Conservation (phyloP, 2,797 vertebrate species). For the Crax fasciolata region DNA sequence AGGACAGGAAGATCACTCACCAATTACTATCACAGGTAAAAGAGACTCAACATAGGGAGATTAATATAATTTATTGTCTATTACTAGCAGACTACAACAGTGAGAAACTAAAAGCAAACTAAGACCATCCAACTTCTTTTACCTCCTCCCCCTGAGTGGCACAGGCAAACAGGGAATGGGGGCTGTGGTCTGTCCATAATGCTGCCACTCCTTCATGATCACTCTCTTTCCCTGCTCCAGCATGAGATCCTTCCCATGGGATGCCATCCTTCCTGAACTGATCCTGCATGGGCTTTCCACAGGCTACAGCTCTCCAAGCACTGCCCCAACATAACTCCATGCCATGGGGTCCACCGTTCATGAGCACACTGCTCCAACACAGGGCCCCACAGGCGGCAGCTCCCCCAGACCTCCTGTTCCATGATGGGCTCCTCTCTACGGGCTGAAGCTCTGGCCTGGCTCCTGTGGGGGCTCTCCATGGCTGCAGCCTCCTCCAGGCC, state of each 20-base stretch:
- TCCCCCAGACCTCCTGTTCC: no score
- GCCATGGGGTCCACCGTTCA: background rate
- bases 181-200: background rate
- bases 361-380: background rate
- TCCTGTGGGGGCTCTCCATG: no score
- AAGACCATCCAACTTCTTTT: background rate
- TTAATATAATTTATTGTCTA: background rate
- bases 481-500: no score
- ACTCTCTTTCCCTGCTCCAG: background rate
- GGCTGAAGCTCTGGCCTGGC: no score
- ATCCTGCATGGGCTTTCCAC: background rate
- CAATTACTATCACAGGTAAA: background rate
- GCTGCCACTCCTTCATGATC: background rate
- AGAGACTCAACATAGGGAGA: background rate
- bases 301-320: background rate
- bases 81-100: background rate
- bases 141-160: background rate
- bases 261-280: background rate
- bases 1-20: background rate
- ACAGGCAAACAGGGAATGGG: background rate
- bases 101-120: background rate
- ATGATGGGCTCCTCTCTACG: no score
- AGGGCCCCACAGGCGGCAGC: no score
- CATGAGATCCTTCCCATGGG: background rate
- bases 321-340: background rate